phyloP scores from a whole-genome alignment of 2,888 invertebrate genomes.

The Aphidius colemani region DNA sequence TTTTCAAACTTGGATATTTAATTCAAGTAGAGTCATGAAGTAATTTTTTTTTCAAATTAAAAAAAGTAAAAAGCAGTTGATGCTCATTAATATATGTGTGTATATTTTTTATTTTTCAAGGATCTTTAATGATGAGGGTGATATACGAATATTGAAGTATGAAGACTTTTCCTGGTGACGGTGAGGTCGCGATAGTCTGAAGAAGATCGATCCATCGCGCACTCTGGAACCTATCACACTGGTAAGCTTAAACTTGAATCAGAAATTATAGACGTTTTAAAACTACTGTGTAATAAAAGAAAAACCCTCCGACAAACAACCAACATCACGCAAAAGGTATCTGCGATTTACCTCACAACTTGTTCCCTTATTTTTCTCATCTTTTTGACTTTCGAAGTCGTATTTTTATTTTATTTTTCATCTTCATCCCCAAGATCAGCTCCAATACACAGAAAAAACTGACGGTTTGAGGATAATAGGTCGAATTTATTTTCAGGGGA shows the following conservation, averaged over 20 bases:
- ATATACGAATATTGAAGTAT: constrained; percentile 13
- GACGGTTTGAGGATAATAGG: constrained; percentile 6
- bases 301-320: constrained; percentile 17
- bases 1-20: too few species aligned
- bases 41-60: not conserved
- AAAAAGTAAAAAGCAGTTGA: not conserved
- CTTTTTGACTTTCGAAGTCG: too few species aligned
- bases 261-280: constrained; percentile 24
- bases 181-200: constrained; percentile 40
- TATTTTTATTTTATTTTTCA: not conserved
- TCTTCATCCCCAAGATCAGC: too few species aligned
- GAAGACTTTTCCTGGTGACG: constrained; percentile 30
- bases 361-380: not conserved
- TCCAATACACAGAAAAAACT: not conserved
- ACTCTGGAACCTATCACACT: constrained; percentile 39
- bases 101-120: not conserved
- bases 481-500: constrained; percentile 11
- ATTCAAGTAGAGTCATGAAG: too few species aligned
- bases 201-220: constrained; percentile 49
- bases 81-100: not conserved
- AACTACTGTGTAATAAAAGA: constrained; percentile 4
- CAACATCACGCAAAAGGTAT: constrained; percentile 5
- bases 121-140: not conserved
- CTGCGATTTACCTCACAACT: not conserved
- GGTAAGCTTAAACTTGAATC: constrained; percentile 41